These are phyloP conservation scores for Drosophila pullipes DNA, from an alignment of 2,888 invertebrate genomes.

Conservation along the genomic window DNA sequence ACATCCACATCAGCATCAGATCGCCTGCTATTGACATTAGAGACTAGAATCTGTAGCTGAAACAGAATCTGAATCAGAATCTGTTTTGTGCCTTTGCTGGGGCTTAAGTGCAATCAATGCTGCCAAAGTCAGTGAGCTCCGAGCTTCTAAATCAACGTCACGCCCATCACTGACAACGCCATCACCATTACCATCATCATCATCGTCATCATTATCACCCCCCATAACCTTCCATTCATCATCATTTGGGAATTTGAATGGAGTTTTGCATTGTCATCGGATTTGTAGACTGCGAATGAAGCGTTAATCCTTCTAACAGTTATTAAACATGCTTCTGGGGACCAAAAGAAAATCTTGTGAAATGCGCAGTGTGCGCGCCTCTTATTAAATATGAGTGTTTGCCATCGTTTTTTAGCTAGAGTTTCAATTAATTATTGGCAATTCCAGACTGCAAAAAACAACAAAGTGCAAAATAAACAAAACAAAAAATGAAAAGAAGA, in stretches of 20 bases:
- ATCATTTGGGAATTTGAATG: slow-evolving; percentile 15
- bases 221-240: slow-evolving; percentile 7
- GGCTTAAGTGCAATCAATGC: slow-evolving; percentile 72
- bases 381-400: slow-evolving; percentile 55
- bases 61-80: slow-evolving; percentile 33
- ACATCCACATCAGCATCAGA: slow-evolving; percentile 38
- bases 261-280: slow-evolving; percentile 53
- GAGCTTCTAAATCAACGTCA: slow-evolving; percentile 46
- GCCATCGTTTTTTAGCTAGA: slow-evolving; percentile 17
- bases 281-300: slow-evolving; percentile 10
- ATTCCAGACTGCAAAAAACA: slow-evolving; percentile 28
- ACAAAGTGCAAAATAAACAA: slow-evolving; percentile 14
- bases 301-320: slow-evolving; percentile 34
- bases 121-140: slow-evolving; percentile 40
- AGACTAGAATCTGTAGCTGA: slow-evolving; percentile 36
- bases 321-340: neutral
- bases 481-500: slow-evolving; percentile 8
- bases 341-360: slow-evolving; percentile 14
- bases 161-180: slow-evolving; percentile 14
- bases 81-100: slow-evolving; percentile 47
- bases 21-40: slow-evolving; percentile 72
- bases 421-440: slow-evolving; percentile 73
- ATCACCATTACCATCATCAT: slow-evolving; percentile 14
- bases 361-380: slow-evolving; percentile 15
- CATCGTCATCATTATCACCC: slow-evolving; percentile 10